These are phyloP conservation scores for Echinops telfairi DNA, from an alignment of 2,113 vertebrate genomes.

Conservation along the genomic window DNA sequence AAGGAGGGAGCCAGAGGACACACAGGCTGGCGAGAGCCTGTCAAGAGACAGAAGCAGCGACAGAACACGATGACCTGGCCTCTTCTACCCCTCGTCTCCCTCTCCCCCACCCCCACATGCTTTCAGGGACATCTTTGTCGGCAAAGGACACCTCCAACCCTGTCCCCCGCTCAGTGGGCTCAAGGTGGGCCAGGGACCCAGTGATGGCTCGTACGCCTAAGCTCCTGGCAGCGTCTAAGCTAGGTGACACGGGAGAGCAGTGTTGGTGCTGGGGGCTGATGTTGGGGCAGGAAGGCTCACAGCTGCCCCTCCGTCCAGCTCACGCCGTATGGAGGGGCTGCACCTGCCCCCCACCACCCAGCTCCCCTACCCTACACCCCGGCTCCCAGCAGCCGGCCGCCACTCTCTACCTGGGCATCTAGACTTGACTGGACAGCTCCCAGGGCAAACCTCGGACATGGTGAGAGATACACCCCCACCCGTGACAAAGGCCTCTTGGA, in stretches of 20 bases:
- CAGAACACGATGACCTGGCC: too few species aligned
- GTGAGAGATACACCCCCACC: too few species aligned
- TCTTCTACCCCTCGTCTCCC: too few species aligned
- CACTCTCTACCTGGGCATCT: fast-evolving
- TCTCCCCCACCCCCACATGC: too few species aligned
- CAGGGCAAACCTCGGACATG: too few species aligned
- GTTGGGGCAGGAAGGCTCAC: not conserved
- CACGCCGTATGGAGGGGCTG: not conserved
- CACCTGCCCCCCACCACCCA: fast-evolving
- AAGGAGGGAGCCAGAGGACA: too few species aligned
- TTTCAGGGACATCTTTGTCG: too few species aligned
- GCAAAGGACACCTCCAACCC: not conserved
- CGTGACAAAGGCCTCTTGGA: not conserved
- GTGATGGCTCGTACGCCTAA: fast-evolving
- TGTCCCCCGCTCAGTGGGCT: too few species aligned
- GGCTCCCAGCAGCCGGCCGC: fast-evolving
- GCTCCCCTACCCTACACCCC: not conserved
- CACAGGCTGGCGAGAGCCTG: too few species aligned
- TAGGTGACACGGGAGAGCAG: not conserved
- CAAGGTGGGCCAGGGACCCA: not conserved
- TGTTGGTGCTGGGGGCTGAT: not conserved
- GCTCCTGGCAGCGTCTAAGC: not conserved
- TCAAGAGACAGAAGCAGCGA: not conserved
- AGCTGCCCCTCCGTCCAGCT: not conserved
- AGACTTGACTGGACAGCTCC: not conserved